Evolutionary conservation across 2,888 invertebrate genomes (phyloP), one percentile per base, ranked within the genome.

Genomic region (Zygogramma bicolorata): DNA sequence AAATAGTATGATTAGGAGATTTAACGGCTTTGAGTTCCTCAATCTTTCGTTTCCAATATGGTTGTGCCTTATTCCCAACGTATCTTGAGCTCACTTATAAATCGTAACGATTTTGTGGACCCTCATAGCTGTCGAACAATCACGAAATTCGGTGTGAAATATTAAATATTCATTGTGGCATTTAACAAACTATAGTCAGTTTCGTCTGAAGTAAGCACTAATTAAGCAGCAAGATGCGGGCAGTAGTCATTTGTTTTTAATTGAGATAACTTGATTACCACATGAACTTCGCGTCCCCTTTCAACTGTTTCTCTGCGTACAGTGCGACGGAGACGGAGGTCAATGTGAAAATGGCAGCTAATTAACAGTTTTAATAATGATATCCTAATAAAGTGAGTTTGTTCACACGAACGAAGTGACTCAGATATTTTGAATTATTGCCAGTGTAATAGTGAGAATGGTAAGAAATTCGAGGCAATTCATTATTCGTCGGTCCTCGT

Each of bases 321-420:
- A 27, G 70, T 13, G 61, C 15, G 75, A 74, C 42, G 27, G 71
- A 38, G 70, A 73, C 29, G 46, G 62, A 68, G 65, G 62, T 38
- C 38, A 53, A 71, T 67, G 61, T 27, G 61, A 31, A 58, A 42
- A 46, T 57, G 29, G 63, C 49, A 10, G 62, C 77, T 83, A 84
- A 85, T 84, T 84, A 84, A 84, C 83, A 83, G 83, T 84, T 85
- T 85, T 84, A 84, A 84, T 86, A 85, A 85, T 85, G 84, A 85
- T 86, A 84, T 85, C 83, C 85, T 85, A 85, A 85, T 85, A 85
- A 85, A 85, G 82, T 79, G 80, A 84, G 84, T 84, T 84, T 85
- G 84, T 85, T 86, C 85, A 85, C 85, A 85, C 84, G 82, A 82
- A 76, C 67, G 61, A 75, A 81, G 77, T 82, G 82, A 82, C 80